Base-by-base conservation (phyloP, 2,888 invertebrate species). In the Lasioglossum calceatum region DNA sequence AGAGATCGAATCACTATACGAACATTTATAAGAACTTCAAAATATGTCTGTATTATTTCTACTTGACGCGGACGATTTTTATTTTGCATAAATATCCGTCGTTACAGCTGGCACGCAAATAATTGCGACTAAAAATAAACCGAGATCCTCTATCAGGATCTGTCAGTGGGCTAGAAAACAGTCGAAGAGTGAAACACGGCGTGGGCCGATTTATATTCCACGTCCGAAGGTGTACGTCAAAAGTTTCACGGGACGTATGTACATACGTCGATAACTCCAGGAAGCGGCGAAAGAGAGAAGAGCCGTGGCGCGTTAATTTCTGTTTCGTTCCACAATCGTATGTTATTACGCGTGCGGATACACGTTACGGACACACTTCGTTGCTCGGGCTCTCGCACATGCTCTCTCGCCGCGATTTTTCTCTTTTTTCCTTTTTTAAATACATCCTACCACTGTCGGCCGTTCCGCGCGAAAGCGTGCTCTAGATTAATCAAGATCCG, bases 301-400 rank as follows among this genome's bases (percentile, higher is more conserved):
- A 42, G 27, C 32, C 27, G 16, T 16, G 8, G 47, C 44, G 14
- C 32, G 16, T 79, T 82, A 87, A 86, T 72, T 79, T 83, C 54
- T 71, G 39, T 84, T 84, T 84, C 86, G 76, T 81, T 84, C 86
- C 79, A 86, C n/a, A 54, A 79, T 77, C 74, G 75, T 82, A 71
- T 78, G 80, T 78, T 87, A 79, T 84, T 84, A 81, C 79, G 73
- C 58, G 79, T 79, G 79, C 79, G 67, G 64, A 86, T 81, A 81
- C 79, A 70, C 77, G 77, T 82, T 78, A 77, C 58, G 47, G 83
- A 78, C 42, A 75, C 85, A 86, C 83, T 81, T 64, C 85, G 86
- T 58, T 86, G 84, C 83, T 7, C 81, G 36, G 42, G 36, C 32
- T 14, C 77, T 73, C 83, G 76, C 82, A 71, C 70, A 67, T 44